Evolutionary conservation across 2,888 invertebrate species (phyloP).

Genomic region (Prosapia bicincta): DNA sequence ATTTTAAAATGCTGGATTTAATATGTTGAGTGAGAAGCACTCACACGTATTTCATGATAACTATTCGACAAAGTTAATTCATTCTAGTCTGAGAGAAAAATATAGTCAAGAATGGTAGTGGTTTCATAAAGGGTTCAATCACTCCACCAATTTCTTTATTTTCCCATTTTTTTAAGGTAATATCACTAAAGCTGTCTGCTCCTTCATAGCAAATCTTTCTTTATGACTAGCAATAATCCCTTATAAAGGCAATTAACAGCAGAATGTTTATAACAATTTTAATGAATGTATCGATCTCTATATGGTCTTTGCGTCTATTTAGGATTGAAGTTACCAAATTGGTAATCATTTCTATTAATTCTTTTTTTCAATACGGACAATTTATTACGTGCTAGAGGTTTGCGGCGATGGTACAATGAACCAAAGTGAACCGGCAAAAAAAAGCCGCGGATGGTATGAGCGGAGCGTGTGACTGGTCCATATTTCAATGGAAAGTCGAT

Average conservation of each 20-base stretch:
- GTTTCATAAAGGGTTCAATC: too few species aligned
- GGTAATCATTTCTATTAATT: not conserved
- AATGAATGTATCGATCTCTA: not conserved
- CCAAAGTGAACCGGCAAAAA: not conserved
- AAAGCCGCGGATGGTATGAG: not conserved
- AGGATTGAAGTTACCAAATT: not conserved
- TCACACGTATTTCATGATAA: too few species aligned
- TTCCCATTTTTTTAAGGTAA: too few species aligned
- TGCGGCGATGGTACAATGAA: not conserved
- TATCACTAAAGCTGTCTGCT: too few species aligned
- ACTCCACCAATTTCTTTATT: too few species aligned
- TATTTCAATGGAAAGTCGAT: not conserved
- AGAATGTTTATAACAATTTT: not conserved
- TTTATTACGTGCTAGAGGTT: not conserved
- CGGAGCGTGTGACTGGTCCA: not conserved
- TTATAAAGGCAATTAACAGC: not conserved
- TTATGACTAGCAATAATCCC: not conserved
- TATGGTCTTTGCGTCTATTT: not conserved
- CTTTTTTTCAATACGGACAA: not conserved
- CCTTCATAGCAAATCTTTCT: too few species aligned
- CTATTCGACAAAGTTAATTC: too few species aligned
- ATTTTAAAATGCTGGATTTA: too few species aligned
- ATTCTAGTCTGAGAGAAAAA: too few species aligned
- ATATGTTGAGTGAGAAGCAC: too few species aligned
- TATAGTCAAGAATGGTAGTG: too few species aligned